Evolutionary conservation across 2,888 invertebrate genomes (phyloP).

Genomic region (Nephrotoma guestfalica): DNA sequence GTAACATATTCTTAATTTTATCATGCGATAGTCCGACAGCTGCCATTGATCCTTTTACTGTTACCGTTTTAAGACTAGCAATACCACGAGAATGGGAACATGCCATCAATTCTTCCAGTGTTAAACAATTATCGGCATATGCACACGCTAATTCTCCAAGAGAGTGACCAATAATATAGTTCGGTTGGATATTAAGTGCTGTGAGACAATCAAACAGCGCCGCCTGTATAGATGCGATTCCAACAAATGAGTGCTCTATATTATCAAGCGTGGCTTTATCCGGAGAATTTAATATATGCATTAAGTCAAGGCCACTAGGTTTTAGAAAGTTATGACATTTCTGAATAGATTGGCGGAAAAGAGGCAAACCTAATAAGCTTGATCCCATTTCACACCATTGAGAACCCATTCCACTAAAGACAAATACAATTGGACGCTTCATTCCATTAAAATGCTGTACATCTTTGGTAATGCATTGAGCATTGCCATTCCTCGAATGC

Average conservation of each 20-base stretch:
- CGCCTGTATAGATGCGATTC: slow-evolving; percentile 55
- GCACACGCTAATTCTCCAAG: no score
- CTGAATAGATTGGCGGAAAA: slow-evolving; percentile 52
- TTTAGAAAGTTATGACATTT: slow-evolving; percentile 40
- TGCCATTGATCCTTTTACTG: slow-evolving; percentile 37
- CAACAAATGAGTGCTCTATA: slow-evolving; percentile 54
- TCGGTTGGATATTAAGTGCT: slow-evolving; percentile 46
- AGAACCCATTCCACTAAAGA: slow-evolving; percentile 84
- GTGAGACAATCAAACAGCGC: slow-evolving; percentile 46
- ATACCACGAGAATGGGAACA: slow-evolving; percentile 71
- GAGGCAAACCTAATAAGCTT: slow-evolving; percentile 55
- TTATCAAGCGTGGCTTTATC: slow-evolving; percentile 47
- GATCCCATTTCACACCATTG: slow-evolving; percentile 79
- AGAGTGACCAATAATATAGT: slow-evolving; percentile 51
- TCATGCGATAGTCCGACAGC: slow-evolving; percentile 41
- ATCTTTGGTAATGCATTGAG: slow-evolving; percentile 36
- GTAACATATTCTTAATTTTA: slow-evolving; percentile 40
- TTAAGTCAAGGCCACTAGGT: slow-evolving; percentile 46
- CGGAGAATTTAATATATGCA: slow-evolving; percentile 44
- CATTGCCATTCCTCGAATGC: slow-evolving; percentile 16
- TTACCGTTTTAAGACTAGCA: slow-evolving; percentile 52
- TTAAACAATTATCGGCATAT: slow-evolving; percentile 61
- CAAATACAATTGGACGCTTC: slow-evolving; percentile 66
- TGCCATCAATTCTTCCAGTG: slow-evolving; percentile 72
- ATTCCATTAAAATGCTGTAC: slow-evolving; percentile 45